Evolutionary conservation across 2,888 invertebrate species (phyloP), one percentile per base, ranked within the genome.

Genomic region (Drosophila stalkeri): DNA sequence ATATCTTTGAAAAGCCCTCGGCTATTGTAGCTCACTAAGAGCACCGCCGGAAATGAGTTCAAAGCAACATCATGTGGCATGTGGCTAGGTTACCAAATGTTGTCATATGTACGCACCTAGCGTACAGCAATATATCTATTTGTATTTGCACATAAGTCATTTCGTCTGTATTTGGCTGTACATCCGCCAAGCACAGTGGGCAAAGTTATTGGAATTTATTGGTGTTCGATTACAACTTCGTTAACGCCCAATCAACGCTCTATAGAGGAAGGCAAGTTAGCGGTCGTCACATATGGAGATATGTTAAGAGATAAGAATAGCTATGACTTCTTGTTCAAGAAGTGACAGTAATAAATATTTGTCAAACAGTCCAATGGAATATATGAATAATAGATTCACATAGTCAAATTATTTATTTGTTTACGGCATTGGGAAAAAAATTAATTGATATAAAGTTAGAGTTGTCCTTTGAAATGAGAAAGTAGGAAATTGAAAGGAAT

Each of bases 1-100:
- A 83, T 80, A 76, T 82, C 80, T 82, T 82, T 64, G 70, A 70
- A 47, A 39, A 54, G 63, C 64, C 72, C 74, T 49, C 64, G 68
- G 51, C 51, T 49, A 64, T 63, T 79, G 64, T 60, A 51, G 16
- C 37, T 23, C 11, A 8, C 43, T 20, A 18, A 11, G 27, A 27
- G 6, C 3, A 6, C 27, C 27, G 41, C 47, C 47, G 35, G 23
- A 54, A 27, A 39, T 37, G 52, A 72, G 84, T 64, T 89, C 90
- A 87, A 87, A 87, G 90, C 49, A 51, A 43, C 31, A 27, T 39
- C 62, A 60, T 55, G 39, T 61, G 64, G 51, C 71, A 52, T 62
- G 49, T 66, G 66, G 52, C 69, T 54, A 60, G 52, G 54, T 75
- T 82, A 70, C 43, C 68, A 81, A 84, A 78, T 79, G 56, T 68